Percentiles rank a stretch among this genome's conserved stretches.
Evolutionary conservation across 2,888 invertebrate genomes (phyloP).

Genomic region (Mythimna vitellina): DNA sequence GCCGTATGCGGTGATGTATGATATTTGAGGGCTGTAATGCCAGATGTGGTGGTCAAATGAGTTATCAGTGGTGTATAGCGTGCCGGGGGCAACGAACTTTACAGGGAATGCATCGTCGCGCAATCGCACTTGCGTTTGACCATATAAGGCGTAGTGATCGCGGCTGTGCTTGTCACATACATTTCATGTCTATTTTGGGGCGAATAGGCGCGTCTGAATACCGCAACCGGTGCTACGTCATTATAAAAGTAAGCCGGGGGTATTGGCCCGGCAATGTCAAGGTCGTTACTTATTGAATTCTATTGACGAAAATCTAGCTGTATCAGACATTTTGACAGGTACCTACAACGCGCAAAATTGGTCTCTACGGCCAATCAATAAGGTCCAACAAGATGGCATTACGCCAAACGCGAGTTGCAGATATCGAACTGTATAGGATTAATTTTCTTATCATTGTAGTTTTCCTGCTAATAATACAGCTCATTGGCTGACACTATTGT

Average conservation of each 20-base stretch:
- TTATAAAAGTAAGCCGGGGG: slow-evolving; percentile 67
- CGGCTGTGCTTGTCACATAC: slow-evolving; percentile 76
- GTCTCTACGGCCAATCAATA: slow-evolving; percentile 58
- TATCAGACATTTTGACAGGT: slow-evolving; percentile 55
- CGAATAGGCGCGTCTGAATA: slow-evolving; percentile 69
- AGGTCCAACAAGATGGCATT: slow-evolving; percentile 54
- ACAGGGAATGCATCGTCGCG: slow-evolving; percentile 85
- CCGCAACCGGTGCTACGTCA: slow-evolving; percentile 64
- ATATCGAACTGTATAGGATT: slow-evolving; percentile 46
- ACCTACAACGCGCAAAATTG: slow-evolving; percentile 49
- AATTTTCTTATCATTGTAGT: slow-evolving; percentile 57
- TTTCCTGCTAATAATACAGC: slow-evolving; percentile 48
- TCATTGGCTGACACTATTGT: slow-evolving; percentile 30
- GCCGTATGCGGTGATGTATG: slow-evolving; percentile 61
- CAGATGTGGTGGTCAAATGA: slow-evolving; percentile 58
- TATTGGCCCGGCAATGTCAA: slow-evolving; percentile 83
- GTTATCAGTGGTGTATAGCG: slow-evolving; percentile 75
- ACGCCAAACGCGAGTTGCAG: slow-evolving; percentile 24
- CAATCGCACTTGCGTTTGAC: slow-evolving; percentile 87
- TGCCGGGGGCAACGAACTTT: slow-evolving; percentile 86
- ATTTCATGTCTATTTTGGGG: slow-evolving; percentile 82
- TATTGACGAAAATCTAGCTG: slow-evolving; percentile 66
- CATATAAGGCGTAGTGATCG: slow-evolving; percentile 87
- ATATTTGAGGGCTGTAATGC: slow-evolving; percentile 59
- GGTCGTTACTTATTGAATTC: slow-evolving; percentile 70